A percentile compares a stretch with the other conserved stretches of the same genome.
Evolutionary conservation across 2,888 invertebrate genomes (phyloP).

Genomic region (Andrena trimmerana): DNA sequence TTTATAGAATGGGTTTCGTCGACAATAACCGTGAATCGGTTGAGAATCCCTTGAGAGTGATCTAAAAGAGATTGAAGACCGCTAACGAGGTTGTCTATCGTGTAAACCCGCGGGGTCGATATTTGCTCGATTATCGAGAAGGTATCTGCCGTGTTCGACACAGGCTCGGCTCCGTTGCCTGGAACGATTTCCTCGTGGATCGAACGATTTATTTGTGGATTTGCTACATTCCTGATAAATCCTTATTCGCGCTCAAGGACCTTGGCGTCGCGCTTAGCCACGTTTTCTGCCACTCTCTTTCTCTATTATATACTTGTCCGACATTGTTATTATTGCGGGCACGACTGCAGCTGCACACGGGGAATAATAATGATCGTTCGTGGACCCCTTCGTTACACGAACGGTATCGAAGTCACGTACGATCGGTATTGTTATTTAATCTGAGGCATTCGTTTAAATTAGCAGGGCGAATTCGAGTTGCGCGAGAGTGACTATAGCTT

Average conservation of each 20-base stretch:
- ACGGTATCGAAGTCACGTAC: slow-evolving; percentile 57
- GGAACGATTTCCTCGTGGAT: slow-evolving; percentile 55
- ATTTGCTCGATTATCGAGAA: slow-evolving; percentile 54
- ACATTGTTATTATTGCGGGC: slow-evolving; percentile 67
- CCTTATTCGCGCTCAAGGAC: slow-evolving; percentile 65
- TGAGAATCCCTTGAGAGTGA: slow-evolving; percentile 50
- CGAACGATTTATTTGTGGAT: slow-evolving; percentile 60
- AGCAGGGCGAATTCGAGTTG: slow-evolving; percentile 28
- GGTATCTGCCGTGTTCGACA: slow-evolving; percentile 51
- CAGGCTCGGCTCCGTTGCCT: slow-evolving; percentile 5
- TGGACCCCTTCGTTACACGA: slow-evolving; percentile 57
- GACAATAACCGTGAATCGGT: background rate
- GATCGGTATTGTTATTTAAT: slow-evolving; percentile 60
- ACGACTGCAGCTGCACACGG: slow-evolving; percentile 57
- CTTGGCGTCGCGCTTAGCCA: slow-evolving; percentile 40
- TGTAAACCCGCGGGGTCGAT: slow-evolving; percentile 50
- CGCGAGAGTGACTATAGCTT: slow-evolving; percentile 13
- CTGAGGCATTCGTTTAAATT: slow-evolving; percentile 58
- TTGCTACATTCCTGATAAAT: slow-evolving; percentile 59
- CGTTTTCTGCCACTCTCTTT: slow-evolving; percentile 63
- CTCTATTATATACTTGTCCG: slow-evolving; percentile 63
- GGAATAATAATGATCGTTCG: slow-evolving; percentile 62
- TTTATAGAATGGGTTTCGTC: background rate
- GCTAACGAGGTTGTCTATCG: slow-evolving; percentile 54
- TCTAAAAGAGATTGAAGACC: slow-evolving; percentile 55